Base-by-base conservation (phyloP, 2,888 invertebrate genomes). In the Stomorhina lunata region DNA sequence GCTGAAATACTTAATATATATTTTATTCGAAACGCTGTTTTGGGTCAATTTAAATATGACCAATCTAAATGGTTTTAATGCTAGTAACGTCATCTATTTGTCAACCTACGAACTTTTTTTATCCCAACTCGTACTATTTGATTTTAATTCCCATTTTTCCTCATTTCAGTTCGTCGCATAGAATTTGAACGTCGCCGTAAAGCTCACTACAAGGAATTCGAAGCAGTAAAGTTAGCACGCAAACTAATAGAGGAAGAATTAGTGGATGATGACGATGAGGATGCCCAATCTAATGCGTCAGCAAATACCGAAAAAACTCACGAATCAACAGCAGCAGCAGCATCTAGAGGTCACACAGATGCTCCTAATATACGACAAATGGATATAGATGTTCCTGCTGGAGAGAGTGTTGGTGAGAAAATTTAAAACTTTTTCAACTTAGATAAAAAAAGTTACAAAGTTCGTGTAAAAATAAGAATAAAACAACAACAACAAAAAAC, bases 151-250 rank as follows among this genome's bases (percentile, higher is more conserved):
- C n/a, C n/a, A n/a, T n/a, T n/a, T n/a, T n/a, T n/a, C n/a, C n/a
- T n/a, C 7, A 12, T 87, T 88, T 43, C 87, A 94, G 95, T 92
- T 86, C 94, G 94, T 87, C 93, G 95, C 87, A 93, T 94, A 87
- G 94, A 95, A 82, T 99, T 99, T 89, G 97, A 98, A 91, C 94
- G 95, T 86, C 98, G 98, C 90, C 93, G 99, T 83, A 99, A 98
- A 93, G 95, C 96, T 87, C 99, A 99, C 89, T 99, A 99, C 92
- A 98, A 99, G 91, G 99, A 99, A 92, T 99, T 96, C 91, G 95
- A 98, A 91, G 98, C 98, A 0, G 95, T 99, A 6, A 96, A 97
- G 91, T 91, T 98, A 88, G 98, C 98, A 25, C 93, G 97, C 86
- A 96, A 98, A 91, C 92, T 98, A 85, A 94, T 98, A 92, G 95